Evolutionary conservation across 2,797 vertebrate species (phyloP).

Genomic region (Cirrhinus molitorella): DNA sequence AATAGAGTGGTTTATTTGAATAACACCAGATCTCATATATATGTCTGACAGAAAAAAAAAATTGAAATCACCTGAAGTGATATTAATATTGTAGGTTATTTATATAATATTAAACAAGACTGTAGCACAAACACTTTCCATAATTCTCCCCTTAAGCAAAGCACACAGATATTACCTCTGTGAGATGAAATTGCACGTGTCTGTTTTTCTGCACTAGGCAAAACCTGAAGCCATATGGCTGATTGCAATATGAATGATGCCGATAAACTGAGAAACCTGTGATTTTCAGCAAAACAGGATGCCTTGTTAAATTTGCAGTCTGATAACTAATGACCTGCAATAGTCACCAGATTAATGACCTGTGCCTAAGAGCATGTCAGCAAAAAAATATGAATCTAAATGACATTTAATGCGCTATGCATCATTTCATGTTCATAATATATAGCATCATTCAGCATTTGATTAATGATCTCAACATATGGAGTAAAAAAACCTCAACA

Average conservation of each 20-base stretch:
- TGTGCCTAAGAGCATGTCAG: conserved; percentile 54
- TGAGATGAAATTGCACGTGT: neutral
- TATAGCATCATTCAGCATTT: conserved; percentile 43
- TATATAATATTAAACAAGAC: conserved; percentile 27
- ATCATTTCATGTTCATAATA: conserved; percentile 50
- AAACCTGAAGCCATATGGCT: conserved; percentile 4
- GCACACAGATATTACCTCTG: neutral
- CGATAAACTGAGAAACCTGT: neutral
- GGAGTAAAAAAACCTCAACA: conserved; percentile 25
- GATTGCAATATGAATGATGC: neutral
- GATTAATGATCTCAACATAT: conserved; percentile 53
- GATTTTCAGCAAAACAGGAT: conserved; percentile 16
- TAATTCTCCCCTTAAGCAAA: neutral
- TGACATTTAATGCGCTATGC: conserved; percentile 48
- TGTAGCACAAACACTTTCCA: neutral
- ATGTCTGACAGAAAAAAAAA: neutral
- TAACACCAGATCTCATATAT: neutral
- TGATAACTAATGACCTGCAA: conserved; percentile 36
- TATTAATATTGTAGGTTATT: neutral
- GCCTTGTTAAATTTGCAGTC: conserved; percentile 22
- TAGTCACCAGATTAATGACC: conserved; percentile 55
- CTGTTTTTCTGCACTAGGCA: neutral
- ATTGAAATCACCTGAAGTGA: conserved; percentile 6
- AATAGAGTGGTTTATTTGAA: neutral
- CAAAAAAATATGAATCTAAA: conserved; percentile 50